Evolutionary conservation across 2,888 invertebrate species (phyloP), one percentile per base, ranked within the genome.

Genomic region (Sphaerophoria taeniata): DNA sequence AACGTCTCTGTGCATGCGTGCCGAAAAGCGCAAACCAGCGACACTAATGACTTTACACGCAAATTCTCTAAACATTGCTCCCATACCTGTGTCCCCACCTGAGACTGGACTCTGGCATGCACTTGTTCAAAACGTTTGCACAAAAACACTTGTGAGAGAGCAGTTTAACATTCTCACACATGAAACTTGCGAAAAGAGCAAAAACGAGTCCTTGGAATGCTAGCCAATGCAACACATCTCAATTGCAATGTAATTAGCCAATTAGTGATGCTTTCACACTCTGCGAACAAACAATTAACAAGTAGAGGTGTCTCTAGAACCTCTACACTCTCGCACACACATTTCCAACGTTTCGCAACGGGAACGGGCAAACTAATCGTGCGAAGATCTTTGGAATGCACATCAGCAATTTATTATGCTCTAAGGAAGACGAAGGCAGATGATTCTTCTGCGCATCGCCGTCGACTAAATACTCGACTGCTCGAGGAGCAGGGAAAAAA

Each of bases 191-290:
- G 6, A 49, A 49, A 49, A 49, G 3, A 9, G 2, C 6, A 2
- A 49, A 36, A 61, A 45, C 31, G 36, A 55, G 55, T 77, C 78
- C 78, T 74, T 78, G 70, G 72, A 82, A 76, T 73, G 69, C 63
- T 55, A 61, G 36, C 73, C 77, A 70, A 74, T 83, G 84, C 79
- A 79, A 79, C 85, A 80, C 80, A 80, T 85, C 85, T 85, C 85
- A 81, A 81, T 85, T 81, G 85, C 81, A 84, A 78, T 88, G 88
- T 89, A 89, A 89, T 90, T 90, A 89, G 89, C 87, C 90, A 89
- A 90, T 89, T 89, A 89, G 89, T 88, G 89, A 79, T 88, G 87
- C 88, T 89, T 89, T 89, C 89, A 89, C 90, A 89, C 89, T 87
- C 85, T 78, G 47, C 81, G 85, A 81, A 76, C 84, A 84, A 85